A percentile compares a stretch with the other conserved stretches of the same genome.
These are phyloP conservation scores for Anguilla anguilla DNA, from an alignment of 2,797 vertebrate species.

Conservation along the genomic window DNA sequence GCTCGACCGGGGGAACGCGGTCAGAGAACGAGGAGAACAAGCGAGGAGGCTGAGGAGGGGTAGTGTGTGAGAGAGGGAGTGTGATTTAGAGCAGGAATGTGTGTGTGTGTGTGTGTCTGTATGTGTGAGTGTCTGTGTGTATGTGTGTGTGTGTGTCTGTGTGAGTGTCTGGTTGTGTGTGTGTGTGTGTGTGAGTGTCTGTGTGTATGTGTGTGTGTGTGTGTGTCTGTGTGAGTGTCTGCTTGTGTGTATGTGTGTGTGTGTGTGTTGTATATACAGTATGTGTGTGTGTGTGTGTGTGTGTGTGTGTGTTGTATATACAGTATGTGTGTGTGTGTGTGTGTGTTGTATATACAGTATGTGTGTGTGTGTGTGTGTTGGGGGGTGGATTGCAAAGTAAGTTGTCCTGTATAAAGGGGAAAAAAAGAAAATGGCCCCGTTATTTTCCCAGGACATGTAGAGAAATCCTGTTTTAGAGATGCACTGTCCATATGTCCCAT, in stretches of 20 bases:
- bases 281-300: conserved; percentile 17
- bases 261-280: conserved; percentile 42
- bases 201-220: too few relatives aligned
- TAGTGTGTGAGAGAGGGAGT: not conserved
- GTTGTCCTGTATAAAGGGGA: not conserved
- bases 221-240: not conserved
- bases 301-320: not conserved
- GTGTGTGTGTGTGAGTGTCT: too few relatives aligned
- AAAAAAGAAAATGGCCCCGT: not conserved
- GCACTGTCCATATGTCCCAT: not conserved
- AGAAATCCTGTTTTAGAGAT: not conserved
- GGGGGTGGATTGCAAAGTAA: not conserved
- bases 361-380: not conserved
- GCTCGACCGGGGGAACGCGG: not conserved
- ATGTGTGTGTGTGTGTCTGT: not conserved
- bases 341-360: too few relatives aligned
- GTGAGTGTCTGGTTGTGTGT: not conserved
- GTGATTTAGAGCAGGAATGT: not conserved
- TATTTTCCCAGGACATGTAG: not conserved
- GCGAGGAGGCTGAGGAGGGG: not conserved
- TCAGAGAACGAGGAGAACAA: not conserved
- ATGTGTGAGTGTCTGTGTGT: not conserved
- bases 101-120: not conserved
- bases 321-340: not conserved
- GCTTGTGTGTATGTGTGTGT: too few relatives aligned